A percentile compares a stretch with the other conserved stretches of the same genome.
These are phyloP conservation scores for Hypena proboscidalis DNA, from an alignment of 2,888 invertebrate genomes.

Conservation along the genomic window DNA sequence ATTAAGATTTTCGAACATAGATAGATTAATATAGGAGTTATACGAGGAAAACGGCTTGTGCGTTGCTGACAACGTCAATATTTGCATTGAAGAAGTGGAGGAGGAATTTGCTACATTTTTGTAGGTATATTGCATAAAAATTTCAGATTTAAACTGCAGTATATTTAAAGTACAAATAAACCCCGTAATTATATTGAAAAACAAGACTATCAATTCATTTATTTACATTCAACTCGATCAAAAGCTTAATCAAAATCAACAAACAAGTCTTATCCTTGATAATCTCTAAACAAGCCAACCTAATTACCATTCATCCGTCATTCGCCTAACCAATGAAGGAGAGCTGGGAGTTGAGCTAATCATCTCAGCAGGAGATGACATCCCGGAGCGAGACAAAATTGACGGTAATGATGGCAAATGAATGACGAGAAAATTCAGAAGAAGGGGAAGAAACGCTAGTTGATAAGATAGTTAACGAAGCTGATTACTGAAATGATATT, in stretches of 20 bases:
- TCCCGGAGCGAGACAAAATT: conserved; percentile 45
- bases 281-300: conserved; percentile 28
- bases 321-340: conserved; percentile 36
- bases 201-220: background rate
- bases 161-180: too few relatives aligned
- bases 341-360: conserved; percentile 38
- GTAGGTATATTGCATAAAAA: too few relatives aligned
- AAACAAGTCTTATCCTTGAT: conserved; percentile 16
- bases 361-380: conserved; percentile 43
- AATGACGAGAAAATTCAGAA: conserved; percentile 32
- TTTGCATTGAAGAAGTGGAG: background rate
- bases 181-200: too few relatives aligned
- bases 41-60: too few relatives aligned
- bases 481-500: background rate
- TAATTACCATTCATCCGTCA: conserved; percentile 46
- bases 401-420: conserved; percentile 39
- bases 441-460: conserved; percentile 13
- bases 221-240: conserved; percentile 1
- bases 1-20: too few relatives aligned
- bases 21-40: too few relatives aligned
- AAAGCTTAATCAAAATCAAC: background rate
- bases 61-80: background rate
- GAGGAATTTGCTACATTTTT: too few relatives aligned
- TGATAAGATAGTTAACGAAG: conserved; percentile 16
- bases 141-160: too few relatives aligned